Base-by-base conservation (phyloP, 2,113 vertebrate genomes). In the Eidolon helvum region DNA sequence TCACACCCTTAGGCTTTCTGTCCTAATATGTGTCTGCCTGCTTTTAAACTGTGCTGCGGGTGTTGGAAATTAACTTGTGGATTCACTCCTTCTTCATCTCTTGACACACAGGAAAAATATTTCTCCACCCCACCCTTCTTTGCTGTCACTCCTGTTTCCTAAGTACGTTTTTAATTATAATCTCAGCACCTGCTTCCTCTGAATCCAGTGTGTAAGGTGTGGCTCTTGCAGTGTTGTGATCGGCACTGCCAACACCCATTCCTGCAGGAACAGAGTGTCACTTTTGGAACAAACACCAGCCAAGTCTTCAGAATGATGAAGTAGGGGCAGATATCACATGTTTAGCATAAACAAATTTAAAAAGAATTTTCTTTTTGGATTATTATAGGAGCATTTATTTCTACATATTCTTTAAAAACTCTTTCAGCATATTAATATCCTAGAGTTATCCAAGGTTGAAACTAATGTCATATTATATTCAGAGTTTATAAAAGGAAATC, bases 181-280 rank as follows among this genome's bases (percentile, higher is more conserved):
- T 91, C 65, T 98, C 63, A 94, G 88, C 83, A 94, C 78, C 55
- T 95, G 26, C 92, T 98, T 96, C 97, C 95, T 95, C 61, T 0
- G 0, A 7, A 96, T 75, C 28, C 93, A 94, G 82, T 68, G 82
- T 68, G 95, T 87, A 61, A 72, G 26, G 74, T 89, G 96, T 69
- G 94, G 33, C 75, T 97, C 30, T 16, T 89, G 18, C 48, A 22
- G 1, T 95, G 40, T 61, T 94, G 33, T 92, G 91, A 94, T 91
- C 95, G 95, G 83, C 88, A 77, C 43, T 72, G 85, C 77, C 87
- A 65, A 33, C 89, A 82, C 87, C 97, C 82, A 75, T 87, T 82
- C 86, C 95, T 97, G 15, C 50, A 96, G 96, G 98, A 97, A 95
- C 74, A 94, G 93, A 96, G 93, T 89, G 71, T 87, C 96, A 68